These are phyloP conservation scores for Latheticus oryzae DNA, from an alignment of 2,888 invertebrate genomes.

Conservation along the genomic window DNA sequence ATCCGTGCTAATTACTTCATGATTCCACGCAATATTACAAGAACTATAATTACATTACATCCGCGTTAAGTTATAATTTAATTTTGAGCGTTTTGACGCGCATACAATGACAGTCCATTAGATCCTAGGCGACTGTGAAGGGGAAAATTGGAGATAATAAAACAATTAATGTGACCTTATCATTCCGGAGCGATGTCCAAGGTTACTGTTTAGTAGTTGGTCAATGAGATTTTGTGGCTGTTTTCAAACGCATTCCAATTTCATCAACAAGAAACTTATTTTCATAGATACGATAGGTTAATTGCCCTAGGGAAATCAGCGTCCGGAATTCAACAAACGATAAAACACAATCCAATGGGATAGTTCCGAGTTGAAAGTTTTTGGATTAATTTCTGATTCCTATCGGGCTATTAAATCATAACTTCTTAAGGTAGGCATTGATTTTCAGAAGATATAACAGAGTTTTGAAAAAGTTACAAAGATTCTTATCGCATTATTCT, in stretches of 20 bases:
- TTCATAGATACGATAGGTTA: slow-evolving; percentile 8
- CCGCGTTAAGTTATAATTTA: slow-evolving; percentile 40
- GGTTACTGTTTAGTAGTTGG: slow-evolving; percentile 44
- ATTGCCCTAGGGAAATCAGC: slow-evolving; percentile 31
- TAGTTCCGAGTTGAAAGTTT: too few relatives aligned
- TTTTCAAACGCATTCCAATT: slow-evolving; percentile 25
- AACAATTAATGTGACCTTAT: slow-evolving; percentile 57
- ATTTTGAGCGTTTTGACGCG: slow-evolving; percentile 39
- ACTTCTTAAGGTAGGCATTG: too few relatives aligned
- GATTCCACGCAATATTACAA: slow-evolving; percentile 22
- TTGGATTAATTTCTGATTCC: too few relatives aligned
- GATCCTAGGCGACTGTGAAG: slow-evolving; percentile 40
- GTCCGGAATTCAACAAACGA: too few relatives aligned
- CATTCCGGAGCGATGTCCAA: slow-evolving; percentile 47
- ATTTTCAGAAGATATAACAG: too few relatives aligned
- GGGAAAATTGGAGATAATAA: slow-evolving; percentile 49
- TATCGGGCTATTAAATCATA: too few relatives aligned
- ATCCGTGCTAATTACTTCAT: slow-evolving; percentile 2
- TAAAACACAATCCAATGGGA: too few relatives aligned
- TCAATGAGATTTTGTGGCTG: slow-evolving; percentile 31
- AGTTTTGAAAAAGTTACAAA: too few relatives aligned
- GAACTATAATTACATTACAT: slow-evolving; percentile 34
- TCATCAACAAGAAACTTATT: neutral
- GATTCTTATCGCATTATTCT: too few relatives aligned
- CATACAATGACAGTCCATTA: slow-evolving; percentile 40